Conservation (phyloP, 2,113 vertebrate genomes). For the Herpailurus yagouaroundi region DNA sequence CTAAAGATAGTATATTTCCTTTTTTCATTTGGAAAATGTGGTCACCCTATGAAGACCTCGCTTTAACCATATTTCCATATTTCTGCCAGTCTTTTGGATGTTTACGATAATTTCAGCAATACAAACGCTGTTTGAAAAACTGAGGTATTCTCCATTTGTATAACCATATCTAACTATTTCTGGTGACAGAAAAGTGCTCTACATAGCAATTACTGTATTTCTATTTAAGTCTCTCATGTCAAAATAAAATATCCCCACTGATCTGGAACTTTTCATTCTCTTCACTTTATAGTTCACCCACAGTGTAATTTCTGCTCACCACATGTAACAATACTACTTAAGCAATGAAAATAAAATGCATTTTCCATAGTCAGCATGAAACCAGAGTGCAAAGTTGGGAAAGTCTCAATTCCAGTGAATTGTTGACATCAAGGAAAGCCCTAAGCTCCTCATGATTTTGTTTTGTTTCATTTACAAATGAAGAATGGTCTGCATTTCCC, state of each 20-base stretch:
- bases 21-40: conserved; percentile 2
- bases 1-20: not conserved
- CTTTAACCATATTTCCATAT: not conserved
- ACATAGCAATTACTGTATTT: not conserved
- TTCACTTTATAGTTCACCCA: not conserved
- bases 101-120: not conserved
- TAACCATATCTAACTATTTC: not conserved
- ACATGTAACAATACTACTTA: not conserved
- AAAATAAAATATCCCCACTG: not conserved
- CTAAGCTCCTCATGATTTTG: not conserved
- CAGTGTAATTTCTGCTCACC: not conserved
- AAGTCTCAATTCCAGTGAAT: not conserved
- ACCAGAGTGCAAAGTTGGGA: not conserved
- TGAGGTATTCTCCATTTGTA: not conserved
- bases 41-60: not conserved
- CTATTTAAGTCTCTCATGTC: not conserved
- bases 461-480: not conserved
- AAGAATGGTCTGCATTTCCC: conserved; percentile 3
- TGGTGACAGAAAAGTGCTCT: not conserved
- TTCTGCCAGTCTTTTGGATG: not conserved
- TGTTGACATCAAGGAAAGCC: not conserved
- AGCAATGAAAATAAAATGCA: not conserved
- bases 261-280: conserved; percentile 49
- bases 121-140: not conserved
- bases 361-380: conserved; percentile 39